Conservation (phyloP, 2,797 vertebrate species). For the Urophycis tenuis region DNA sequence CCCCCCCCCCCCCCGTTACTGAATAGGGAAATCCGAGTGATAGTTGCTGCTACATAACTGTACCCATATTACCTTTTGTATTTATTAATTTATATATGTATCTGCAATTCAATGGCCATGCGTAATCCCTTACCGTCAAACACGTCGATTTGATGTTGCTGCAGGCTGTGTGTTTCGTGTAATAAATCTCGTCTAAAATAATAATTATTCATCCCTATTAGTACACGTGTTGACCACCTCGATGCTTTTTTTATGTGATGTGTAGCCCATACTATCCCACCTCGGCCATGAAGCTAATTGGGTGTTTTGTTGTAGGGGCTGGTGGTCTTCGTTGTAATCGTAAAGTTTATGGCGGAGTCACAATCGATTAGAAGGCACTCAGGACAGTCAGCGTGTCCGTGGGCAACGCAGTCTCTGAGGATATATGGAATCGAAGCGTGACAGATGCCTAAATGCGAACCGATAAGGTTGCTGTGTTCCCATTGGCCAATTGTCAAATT, state of each 20-base stretch:
- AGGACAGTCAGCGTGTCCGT: conserved; percentile 55
- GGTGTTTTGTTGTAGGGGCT: conserved; percentile 60
- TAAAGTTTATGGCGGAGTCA: conserved; percentile 85
- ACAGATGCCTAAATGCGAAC: conserved; percentile 28
- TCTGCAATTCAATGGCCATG: too few relatives aligned
- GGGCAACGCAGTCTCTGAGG: conserved; percentile 43
- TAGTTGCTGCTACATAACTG: too few relatives aligned
- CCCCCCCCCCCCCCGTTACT: too few relatives aligned
- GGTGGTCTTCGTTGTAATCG: conserved; percentile 72
- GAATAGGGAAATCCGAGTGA: too few relatives aligned
- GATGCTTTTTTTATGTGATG: neutral
- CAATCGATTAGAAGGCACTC: conserved; percentile 79
- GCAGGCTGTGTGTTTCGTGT: neutral
- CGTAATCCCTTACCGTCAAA: neutral
- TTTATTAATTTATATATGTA: too few relatives aligned
- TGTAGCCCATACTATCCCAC: neutral
- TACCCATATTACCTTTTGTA: too few relatives aligned
- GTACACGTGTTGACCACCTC: neutral
- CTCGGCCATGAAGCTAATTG: conserved; percentile 68
- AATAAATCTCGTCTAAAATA: neutral
- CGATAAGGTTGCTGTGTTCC: conserved; percentile 15
- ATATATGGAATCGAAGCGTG: conserved; percentile 42
- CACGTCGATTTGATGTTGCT: neutral
- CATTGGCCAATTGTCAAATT: conserved; percentile 31
- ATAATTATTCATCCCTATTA: neutral